Percentiles rank a stretch among this genome's conserved stretches.
Evolutionary conservation across 2,113 vertebrate species (phyloP).

Genomic region (Erpornis zantholeuca): DNA sequence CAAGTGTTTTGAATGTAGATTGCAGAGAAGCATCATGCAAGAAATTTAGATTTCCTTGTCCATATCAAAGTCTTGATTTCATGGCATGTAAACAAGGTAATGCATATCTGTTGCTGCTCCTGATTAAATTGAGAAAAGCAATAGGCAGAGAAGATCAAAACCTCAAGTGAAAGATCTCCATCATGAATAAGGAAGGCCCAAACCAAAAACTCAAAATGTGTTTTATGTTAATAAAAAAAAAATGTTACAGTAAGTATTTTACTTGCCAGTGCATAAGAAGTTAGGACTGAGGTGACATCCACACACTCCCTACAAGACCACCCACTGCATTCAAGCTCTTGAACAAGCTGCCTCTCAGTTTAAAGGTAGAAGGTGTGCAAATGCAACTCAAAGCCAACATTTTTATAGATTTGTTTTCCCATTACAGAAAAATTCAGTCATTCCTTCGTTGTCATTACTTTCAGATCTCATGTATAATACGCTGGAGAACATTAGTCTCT

Average conservation of each 20-base stretch:
- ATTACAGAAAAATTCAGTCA: background rate
- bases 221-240: background rate
- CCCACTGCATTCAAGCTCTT: background rate
- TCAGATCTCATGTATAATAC: background rate
- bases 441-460: background rate
- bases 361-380: background rate
- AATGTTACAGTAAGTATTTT: background rate
- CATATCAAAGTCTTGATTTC: background rate
- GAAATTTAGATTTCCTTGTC: background rate
- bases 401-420: background rate
- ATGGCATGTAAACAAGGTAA: background rate
- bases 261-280: background rate
- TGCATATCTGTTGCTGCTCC: background rate
- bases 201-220: background rate
- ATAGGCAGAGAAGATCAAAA: background rate
- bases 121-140: background rate
- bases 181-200: background rate
- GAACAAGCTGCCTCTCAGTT: background rate
- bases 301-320: background rate
- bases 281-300: background rate
- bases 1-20: background rate
- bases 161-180: background rate
- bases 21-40: background rate
- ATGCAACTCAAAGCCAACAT: background rate
- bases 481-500: background rate